Conservation (phyloP, 2,888 invertebrate genomes). For the Spialia ferax region DNA sequence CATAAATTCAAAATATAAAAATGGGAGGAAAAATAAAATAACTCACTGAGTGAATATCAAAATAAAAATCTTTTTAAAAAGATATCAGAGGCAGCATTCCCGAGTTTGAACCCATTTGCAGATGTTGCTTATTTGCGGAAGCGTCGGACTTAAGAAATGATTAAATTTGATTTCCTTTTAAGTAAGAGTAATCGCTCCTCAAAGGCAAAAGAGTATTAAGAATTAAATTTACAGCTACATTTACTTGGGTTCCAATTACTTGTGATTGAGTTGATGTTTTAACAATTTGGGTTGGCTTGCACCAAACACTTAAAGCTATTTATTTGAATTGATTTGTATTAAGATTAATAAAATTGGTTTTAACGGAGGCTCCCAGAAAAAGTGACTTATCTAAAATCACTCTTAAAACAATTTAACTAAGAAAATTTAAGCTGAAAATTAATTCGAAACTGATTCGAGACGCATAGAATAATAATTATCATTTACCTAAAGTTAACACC, state of each 20-base stretch:
- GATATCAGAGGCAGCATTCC: background rate
- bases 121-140: slow-evolving; percentile 14
- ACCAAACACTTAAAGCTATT: too few relatives aligned
- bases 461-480: too few relatives aligned
- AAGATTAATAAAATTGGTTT: too few relatives aligned
- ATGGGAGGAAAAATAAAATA: background rate
- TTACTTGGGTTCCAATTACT: background rate
- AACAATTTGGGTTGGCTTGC: too few relatives aligned
- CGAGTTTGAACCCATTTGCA: slow-evolving; percentile 5
- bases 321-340: too few relatives aligned
- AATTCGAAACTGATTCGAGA: too few relatives aligned
- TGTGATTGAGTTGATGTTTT: too few relatives aligned
- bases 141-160: slow-evolving; percentile 9
- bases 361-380: too few relatives aligned
- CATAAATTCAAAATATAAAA: background rate
- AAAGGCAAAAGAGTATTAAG: slow-evolving; percentile 2
- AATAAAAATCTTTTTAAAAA: background rate
- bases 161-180: slow-evolving; percentile 14
- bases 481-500: too few relatives aligned
- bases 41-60: background rate
- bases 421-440: too few relatives aligned
- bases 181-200: slow-evolving; percentile 7
- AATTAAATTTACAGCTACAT: background rate
- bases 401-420: too few relatives aligned
- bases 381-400: too few relatives aligned